Evolutionary conservation across 2,888 invertebrate genomes (phyloP).

Genomic region (Nycteola revayana): DNA sequence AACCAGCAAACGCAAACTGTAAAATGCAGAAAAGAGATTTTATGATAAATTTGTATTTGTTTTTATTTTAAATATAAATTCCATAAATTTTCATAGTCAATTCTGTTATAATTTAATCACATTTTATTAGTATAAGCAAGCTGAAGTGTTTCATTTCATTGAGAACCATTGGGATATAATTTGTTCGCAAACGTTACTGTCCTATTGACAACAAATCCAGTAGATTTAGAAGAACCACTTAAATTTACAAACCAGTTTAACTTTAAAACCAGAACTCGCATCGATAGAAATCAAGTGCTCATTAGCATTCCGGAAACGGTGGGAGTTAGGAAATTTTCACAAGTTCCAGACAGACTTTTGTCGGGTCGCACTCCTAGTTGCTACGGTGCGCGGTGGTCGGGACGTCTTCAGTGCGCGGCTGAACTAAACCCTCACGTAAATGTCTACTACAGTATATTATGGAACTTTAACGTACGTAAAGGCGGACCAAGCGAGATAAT

Average conservation of each 20-base stretch:
- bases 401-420: constrained; percentile 12
- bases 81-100: too few relatives aligned
- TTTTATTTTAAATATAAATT: too few relatives aligned
- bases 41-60: too few relatives aligned
- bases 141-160: too few relatives aligned
- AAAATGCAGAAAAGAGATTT: too few relatives aligned
- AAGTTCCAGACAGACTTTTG: constrained; percentile 21
- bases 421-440: constrained; percentile 31
- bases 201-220: too few relatives aligned
- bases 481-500: constrained; percentile 46
- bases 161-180: too few relatives aligned
- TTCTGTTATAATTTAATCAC: too few relatives aligned
- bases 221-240: too few relatives aligned
- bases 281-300: constrained; percentile 24
- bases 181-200: too few relatives aligned
- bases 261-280: constrained; percentile 9
- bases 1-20: too few relatives aligned
- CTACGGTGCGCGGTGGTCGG: background rate
- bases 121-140: too few relatives aligned
- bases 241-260: constrained; percentile 14
- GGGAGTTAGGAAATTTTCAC: constrained; percentile 19
- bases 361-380: background rate
- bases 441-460: constrained; percentile 26
- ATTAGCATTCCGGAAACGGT: constrained; percentile 24
- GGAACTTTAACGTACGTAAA: constrained; percentile 30